Conservation (phyloP, 1,140 invertebrate genomes). For the Sitophilus oryzae region DNA sequence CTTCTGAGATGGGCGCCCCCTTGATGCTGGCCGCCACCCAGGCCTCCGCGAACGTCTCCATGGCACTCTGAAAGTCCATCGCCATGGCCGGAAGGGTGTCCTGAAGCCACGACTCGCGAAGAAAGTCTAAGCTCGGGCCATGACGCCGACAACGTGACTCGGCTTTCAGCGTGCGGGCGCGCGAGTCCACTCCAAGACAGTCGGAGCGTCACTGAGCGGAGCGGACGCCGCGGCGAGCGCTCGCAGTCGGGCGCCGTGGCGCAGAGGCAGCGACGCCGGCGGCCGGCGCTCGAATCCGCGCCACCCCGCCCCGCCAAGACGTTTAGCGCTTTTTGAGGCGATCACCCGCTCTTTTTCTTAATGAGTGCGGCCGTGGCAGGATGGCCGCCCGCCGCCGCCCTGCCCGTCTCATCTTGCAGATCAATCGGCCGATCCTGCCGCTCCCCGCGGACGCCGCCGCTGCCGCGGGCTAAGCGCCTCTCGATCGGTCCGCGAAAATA, state of each 20-base stretch:
- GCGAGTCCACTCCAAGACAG: constrained; percentile 18
- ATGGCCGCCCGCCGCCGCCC: neutral
- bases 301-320: constrained; percentile 32
- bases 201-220: constrained; percentile 25
- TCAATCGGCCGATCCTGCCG: neutral
- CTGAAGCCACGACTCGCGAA: constrained; percentile 2
- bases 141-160: constrained; percentile 36
- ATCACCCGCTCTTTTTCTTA: constrained; percentile 38
- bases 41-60: constrained; percentile 94
- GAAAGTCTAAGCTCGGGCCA: constrained; percentile 18
- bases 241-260: neutral
- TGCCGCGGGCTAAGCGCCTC: constrained; percentile 4
- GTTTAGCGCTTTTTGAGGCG: constrained; percentile 34
- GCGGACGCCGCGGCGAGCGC: constrained; percentile 11
- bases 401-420: neutral
- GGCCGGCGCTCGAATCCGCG: constrained; percentile 23
- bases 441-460: neutral
- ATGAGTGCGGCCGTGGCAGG: constrained; percentile 33
- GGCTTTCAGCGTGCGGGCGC: constrained; percentile 18
- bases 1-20: constrained; percentile 48
- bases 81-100: constrained; percentile 27
- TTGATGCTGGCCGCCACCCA: constrained; percentile 92
- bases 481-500: constrained; percentile 24
- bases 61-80: constrained; percentile 95
- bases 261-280: neutral